A percentile compares a stretch with the other conserved stretches of the same genome.
Conservation (phyloP, 2,797 vertebrate genomes). For the Pipistrellus pygmaeus region DNA sequence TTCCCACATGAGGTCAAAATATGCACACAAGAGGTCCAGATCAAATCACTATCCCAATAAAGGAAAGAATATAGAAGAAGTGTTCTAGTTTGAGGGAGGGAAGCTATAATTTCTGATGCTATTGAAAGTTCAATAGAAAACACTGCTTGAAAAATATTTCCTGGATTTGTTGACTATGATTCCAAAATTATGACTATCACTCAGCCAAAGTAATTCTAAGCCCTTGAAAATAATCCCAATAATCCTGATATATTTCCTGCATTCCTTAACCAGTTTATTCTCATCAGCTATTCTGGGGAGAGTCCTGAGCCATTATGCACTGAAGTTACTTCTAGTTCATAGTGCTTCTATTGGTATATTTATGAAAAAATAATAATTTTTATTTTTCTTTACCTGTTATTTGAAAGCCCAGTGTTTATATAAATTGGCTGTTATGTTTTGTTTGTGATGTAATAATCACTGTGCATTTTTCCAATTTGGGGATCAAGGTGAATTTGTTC, state of each 20-base stretch:
- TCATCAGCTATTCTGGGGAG: not conserved
- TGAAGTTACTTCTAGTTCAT: not conserved
- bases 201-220: not conserved
- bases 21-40: not conserved
- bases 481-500: not conserved
- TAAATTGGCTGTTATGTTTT: not conserved
- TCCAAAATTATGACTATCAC: not conserved
- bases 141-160: not conserved
- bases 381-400: not conserved
- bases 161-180: not conserved
- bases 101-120: not conserved
- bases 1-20: not conserved
- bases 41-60: not conserved
- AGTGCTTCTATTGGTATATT: not conserved
- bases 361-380: slow-evolving; percentile 44
- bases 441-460: not conserved
- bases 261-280: not conserved
- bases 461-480: not conserved
- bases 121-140: slow-evolving; percentile 13
- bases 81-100: not conserved
- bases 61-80: not conserved
- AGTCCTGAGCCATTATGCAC: not conserved
- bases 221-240: not conserved
- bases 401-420: not conserved
- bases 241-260: not conserved